Base-by-base conservation (phyloP, 1,140 invertebrate genomes). In the Brachionus koreanus region DNA sequence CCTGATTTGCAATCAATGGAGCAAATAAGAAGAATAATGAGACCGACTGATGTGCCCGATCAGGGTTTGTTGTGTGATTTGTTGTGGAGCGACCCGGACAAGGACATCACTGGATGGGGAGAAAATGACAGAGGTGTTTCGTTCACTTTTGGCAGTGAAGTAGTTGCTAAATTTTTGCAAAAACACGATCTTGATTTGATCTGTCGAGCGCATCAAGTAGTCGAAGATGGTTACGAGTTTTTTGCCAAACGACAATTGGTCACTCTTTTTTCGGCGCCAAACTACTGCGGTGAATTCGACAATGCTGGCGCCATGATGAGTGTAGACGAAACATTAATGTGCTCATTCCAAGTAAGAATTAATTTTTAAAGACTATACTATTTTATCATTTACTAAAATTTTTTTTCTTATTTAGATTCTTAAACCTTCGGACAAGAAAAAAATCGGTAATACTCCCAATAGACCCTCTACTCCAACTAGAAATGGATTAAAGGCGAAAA, bases 291-390 rank as follows among this genome's bases (percentile, higher is more conserved):
- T n/a, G n/a, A n/a, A n/a, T n/a, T n/a, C n/a, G n/a, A n/a, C n/a
- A n/a, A n/a, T n/a, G n/a, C n/a, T n/a, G n/a, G 97, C 84, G 97
- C 95, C 83, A 98, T 99, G 94, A 99, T 99, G 97, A 97, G 95
- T 85, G 97, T 99, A 57, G 97, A 99, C 90, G 97, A 98, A 88
- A 98, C 96, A 76, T 91, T 99, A 46, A 98, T 99, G 97, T 99
- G 97, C 91, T 98, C 96, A 87, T 99, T 94, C 86, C 89, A 90
- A 87, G 89, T 89, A 84, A 83, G 6, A 3, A 4, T 43, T 2
- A 61, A 16, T 7, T n/a, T n/a, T n/a, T 61, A 19, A 61, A n/a
- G 6, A 61, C 3, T 5, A 12, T 12, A 46, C 23, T 61, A 25
- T 63, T 29, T 69, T 37, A 12, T 37, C 6, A 37, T 33, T 33